phyloP scores from a whole-genome alignment of 2,888 invertebrate genomes.

The Thera britannica region DNA sequence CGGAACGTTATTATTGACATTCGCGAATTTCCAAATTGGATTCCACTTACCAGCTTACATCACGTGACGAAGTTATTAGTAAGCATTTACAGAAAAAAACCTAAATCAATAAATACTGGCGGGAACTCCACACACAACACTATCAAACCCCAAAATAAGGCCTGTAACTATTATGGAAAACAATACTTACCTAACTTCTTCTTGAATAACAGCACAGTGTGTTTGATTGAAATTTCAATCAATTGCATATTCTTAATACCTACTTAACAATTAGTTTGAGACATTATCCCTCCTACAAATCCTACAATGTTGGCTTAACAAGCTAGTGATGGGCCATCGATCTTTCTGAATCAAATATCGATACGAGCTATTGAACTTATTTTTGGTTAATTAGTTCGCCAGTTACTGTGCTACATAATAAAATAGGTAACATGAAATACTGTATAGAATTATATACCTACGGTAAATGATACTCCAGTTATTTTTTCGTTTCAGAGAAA shows the following conservation, averaged over 20 bases:
- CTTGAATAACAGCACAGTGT: too few relatives aligned
- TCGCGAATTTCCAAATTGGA: conserved; percentile 75
- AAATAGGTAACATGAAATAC: background rate
- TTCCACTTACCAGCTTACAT: conserved; percentile 54
- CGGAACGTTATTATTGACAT: conserved; percentile 83
- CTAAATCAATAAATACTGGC: too few relatives aligned
- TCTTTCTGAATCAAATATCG: conserved; percentile 21
- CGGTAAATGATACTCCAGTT: background rate
- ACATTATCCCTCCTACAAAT: conserved; percentile 6
- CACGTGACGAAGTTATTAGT: conserved; percentile 13
- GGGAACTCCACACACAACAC: too few relatives aligned
- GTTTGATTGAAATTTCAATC: too few relatives aligned
- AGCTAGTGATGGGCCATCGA: conserved; percentile 25
- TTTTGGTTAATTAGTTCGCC: conserved; percentile 10
- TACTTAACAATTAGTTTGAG: background rate
- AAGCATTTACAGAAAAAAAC: background rate
- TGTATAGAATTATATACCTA: background rate
- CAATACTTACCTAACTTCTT: too few relatives aligned
- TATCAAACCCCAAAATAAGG: too few relatives aligned
- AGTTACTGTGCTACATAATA: conserved; percentile 7
- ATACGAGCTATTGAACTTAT: conserved; percentile 13
- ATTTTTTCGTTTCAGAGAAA: conserved; percentile 17
- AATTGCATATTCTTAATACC: too few relatives aligned
- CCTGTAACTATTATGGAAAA: too few relatives aligned
- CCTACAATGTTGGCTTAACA: background rate